Base-by-base conservation (phyloP, 2,797 vertebrate species). In the Hemibagrus guttatus region DNA sequence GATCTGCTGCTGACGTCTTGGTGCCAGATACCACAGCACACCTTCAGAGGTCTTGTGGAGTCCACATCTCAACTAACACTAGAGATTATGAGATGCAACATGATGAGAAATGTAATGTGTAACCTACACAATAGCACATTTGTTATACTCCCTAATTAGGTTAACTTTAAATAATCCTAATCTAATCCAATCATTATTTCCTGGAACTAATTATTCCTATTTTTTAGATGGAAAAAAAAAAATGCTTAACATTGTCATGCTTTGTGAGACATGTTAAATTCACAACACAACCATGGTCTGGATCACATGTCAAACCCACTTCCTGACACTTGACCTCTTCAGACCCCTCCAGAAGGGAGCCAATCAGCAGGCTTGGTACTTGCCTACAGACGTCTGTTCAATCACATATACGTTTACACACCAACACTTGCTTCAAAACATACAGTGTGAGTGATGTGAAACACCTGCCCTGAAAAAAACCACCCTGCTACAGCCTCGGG, bases 271-370 rank as follows among this genome's bases (percentile, higher is more conserved):
- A 68, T 61, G 42, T 28, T 6, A 23, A 61, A 61, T 4, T 42
- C 31, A 82, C 59, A 85, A 86, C 56, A 78, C 31, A 4, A 3
- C 21, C 84, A 74, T 68, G 52, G 74, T 71, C 46, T 61, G 31
- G 54, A 74, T 79, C 81, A 88, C 52, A 84, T 89, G 85, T 89
- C 85, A 85, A 16, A 78, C 72, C 59, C 87, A 79, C 81, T 75
- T 87, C 66, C 80, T 72, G 82, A 39, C 56, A 86, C 85, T 88
- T 88, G 86, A 88, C 85, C 79, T 82, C 63, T 19, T 81, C 39
- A 28, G 61, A 84, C 68, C 83, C 72, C 71, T 86, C 28, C 49
- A 63, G 49, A 28, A 52, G n/a, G 7, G 16, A n/a, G 76, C 84
- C 75, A 86, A 86, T 88, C 83, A 84, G 81, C 21, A 72, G 8